Evolutionary conservation across 2,797 vertebrate genomes (phyloP).

Genomic region (Crenuchus spilurus): DNA sequence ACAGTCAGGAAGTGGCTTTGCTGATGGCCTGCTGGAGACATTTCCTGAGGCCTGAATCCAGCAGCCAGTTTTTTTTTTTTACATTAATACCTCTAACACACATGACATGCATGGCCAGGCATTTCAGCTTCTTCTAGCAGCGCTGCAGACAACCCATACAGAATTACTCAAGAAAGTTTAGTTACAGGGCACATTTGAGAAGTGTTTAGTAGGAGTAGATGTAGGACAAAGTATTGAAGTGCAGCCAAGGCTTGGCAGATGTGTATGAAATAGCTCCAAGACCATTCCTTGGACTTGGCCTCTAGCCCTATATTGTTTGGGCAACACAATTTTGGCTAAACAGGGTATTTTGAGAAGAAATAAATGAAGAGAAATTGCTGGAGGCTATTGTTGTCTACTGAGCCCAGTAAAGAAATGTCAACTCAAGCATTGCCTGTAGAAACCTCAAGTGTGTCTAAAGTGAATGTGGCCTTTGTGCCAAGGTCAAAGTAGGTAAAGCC

Average conservation of each 20-base stretch:
- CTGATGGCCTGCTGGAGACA: slow-evolving; percentile 15
- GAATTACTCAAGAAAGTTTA: slow-evolving; percentile 28
- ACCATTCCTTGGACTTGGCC: slow-evolving; percentile 20
- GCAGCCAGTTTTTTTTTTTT: slow-evolving; percentile 13
- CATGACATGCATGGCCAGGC: not conserved
- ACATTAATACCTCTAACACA: slow-evolving; percentile 19
- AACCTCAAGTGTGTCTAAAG: slow-evolving; percentile 18
- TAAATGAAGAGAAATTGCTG: not conserved
- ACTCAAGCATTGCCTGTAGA: not conserved
- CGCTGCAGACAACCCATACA: not conserved
- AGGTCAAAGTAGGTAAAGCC: slow-evolving; percentile 15
- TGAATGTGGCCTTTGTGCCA: slow-evolving; percentile 6
- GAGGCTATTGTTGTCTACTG: not conserved
- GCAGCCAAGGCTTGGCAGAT: slow-evolving; percentile 36
- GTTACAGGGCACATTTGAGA: slow-evolving; percentile 16
- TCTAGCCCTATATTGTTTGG: slow-evolving; percentile 45
- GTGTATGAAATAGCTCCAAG: slow-evolving; percentile 34
- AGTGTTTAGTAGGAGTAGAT: slow-evolving; percentile 31
- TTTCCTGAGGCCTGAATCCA: slow-evolving; percentile 28
- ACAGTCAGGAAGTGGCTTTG: slow-evolving; percentile 12
- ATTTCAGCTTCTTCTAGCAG: slow-evolving; percentile 6
- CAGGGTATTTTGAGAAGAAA: not conserved
- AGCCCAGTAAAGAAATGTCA: slow-evolving; percentile 3
- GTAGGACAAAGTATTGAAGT: slow-evolving; percentile 37
- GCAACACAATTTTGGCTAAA: slow-evolving; percentile 33